Conservation (phyloP, 1,140 invertebrate genomes). For the Cylas formicarius region DNA sequence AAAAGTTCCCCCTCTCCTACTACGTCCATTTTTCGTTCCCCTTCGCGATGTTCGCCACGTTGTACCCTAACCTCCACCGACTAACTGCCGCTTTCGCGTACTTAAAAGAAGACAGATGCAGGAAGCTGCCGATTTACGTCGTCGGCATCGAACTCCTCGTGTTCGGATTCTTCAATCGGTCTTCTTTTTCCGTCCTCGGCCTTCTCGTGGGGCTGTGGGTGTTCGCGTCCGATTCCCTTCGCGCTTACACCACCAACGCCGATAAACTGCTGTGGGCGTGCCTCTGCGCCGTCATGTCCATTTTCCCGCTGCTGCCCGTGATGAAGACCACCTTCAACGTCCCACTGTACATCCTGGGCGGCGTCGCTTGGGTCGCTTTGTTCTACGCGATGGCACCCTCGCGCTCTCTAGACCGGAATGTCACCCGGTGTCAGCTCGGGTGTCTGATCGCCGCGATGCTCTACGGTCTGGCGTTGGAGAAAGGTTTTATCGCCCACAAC, state of each 20-base stretch:
- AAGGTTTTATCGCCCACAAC: slow-evolving; percentile 14
- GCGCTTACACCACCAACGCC: slow-evolving; percentile 5
- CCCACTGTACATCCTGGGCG: slow-evolving; percentile 25
- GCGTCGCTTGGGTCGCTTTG: slow-evolving; percentile 19
- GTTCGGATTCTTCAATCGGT: slow-evolving; percentile 27
- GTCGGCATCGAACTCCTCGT: slow-evolving; percentile 27
- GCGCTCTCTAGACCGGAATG: too few relatives aligned
- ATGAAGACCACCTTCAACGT: slow-evolving; percentile 33
- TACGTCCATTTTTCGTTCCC: slow-evolving; percentile 32
- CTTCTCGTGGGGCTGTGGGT: slow-evolving; percentile 23
- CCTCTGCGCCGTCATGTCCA: slow-evolving; percentile 21
- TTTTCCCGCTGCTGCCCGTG: slow-evolving; percentile 31
- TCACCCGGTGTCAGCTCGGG: slow-evolving; percentile 21
- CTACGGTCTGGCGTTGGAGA: slow-evolving; percentile 24
- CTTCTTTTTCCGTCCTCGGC: slow-evolving; percentile 24
- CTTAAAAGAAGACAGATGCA: background rate
- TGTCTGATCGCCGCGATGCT: slow-evolving; percentile 18
- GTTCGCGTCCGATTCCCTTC: slow-evolving; percentile 15
- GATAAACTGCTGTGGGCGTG: slow-evolving; percentile 30
- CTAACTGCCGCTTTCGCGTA: background rate
- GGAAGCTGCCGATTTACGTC: slow-evolving; percentile 15
- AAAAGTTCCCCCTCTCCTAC: slow-evolving; percentile 25
- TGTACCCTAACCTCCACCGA: slow-evolving; percentile 5
- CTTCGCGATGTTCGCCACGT: slow-evolving; percentile 16
- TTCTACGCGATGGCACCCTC: slow-evolving; percentile 21